These are phyloP conservation scores for Atta texana DNA, from an alignment of 1,140 invertebrate genomes.

Conservation along the genomic window DNA sequence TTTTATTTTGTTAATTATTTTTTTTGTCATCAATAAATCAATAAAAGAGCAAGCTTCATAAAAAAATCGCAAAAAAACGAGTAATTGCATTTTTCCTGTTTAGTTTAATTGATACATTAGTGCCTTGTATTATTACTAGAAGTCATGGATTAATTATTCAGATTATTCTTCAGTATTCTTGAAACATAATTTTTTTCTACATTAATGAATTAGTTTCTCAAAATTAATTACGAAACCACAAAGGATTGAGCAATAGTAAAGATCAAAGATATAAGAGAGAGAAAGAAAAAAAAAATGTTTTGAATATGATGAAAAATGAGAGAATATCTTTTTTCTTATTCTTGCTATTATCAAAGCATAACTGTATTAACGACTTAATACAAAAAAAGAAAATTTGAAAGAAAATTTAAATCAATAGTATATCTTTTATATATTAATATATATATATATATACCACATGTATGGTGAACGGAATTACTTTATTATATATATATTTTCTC, in stretches of 20 bases:
- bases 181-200: not conserved
- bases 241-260: not conserved
- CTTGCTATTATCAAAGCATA: not conserved
- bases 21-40: not conserved
- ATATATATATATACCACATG: not conserved
- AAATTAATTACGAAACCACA: not conserved
- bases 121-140: not conserved
- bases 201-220: not conserved
- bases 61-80: not conserved
- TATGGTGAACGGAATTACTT: constrained; percentile 10
- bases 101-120: not conserved
- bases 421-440: constrained; percentile 2
- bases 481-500: constrained; percentile 52
- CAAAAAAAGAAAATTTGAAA: not conserved
- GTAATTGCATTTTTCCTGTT: not conserved
- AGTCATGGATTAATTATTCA: not conserved
- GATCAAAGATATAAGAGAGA: not conserved
- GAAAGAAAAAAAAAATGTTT: not conserved
- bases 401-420: not conserved
- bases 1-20: constrained; percentile 5
- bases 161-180: not conserved
- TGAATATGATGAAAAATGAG: not conserved
- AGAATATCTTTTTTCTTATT: not conserved
- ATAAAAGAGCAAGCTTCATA: not conserved
- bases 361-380: not conserved